Evolutionary conservation across 2,888 invertebrate genomes (phyloP), one percentile per base, ranked within the genome.

Genomic region (Leptopilina myrica): DNA sequence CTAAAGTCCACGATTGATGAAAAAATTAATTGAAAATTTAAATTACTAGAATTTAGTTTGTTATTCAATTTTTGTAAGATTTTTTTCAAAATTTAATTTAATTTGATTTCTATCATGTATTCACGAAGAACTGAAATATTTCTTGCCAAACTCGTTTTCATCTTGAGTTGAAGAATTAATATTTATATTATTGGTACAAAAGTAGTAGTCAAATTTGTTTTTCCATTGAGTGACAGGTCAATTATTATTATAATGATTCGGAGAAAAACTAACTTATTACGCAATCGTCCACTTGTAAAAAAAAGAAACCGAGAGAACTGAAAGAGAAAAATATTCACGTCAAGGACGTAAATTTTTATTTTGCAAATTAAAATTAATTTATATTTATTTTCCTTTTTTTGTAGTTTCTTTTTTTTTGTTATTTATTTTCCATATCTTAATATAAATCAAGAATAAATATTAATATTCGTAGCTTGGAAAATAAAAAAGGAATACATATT

Each of bases 181-280:
- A 53, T 77, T 77, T 14, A 46, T 46, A 26, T 15, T 15, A n/a
- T 33, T 8, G 20, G 33, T 78, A 76, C 33, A 33, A 33, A 33
- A 12, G 53, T n/a, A 15, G 64, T 73, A 40, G 53, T 56, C 26
- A 49, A 56, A 43, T 33, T 66, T 73, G 15, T 76, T 67, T 64
- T 85, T 77, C 14, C 59, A 40, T 43, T 0, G 9, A 64, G 66
- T 33, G 66, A 56, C 43, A 14, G 15, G 26, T 26, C 40, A 20
- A 6, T 53, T 56, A 64, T 78, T 49, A 64, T 66, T 33, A 46
- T 66, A 76, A 43, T 75, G 59, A 78, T 26, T 66, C 49, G 14
- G 33, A 33, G n/a, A 53, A 62, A 43, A 66, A 62, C n/a, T 62
- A 26, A n/a, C 11, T 33, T 56, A 20, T 73, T 56, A 8, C 14